Percentiles rank a stretch among this genome's conserved stretches.
Evolutionary conservation across 1,140 invertebrate genomes (phyloP).

Genomic region (Hylyphantes graminicola): DNA sequence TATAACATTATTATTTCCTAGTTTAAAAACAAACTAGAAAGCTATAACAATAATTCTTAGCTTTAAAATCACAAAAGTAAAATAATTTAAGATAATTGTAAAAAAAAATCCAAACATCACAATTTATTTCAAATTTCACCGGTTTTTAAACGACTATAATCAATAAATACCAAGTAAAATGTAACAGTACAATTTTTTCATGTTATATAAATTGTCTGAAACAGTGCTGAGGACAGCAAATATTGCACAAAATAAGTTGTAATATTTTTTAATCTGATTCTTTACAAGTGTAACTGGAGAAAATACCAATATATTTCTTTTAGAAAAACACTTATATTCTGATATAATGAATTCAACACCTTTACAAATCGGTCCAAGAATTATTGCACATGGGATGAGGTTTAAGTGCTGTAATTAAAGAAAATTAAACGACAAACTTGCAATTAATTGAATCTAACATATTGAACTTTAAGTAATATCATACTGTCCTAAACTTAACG

Average conservation of each 20-base stretch:
- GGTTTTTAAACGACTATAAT: constrained; percentile 8
- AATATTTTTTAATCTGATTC: constrained; percentile 10
- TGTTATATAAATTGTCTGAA: constrained; percentile 28
- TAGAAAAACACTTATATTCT: constrained; percentile 43
- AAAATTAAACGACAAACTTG: constrained; percentile 30
- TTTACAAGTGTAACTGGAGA: constrained; percentile 37
- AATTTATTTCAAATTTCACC: constrained; percentile 19
- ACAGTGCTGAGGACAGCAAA: neutral
- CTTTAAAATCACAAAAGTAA: constrained; percentile 18
- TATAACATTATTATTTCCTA: constrained; percentile 52
- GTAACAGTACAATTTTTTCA: constrained; percentile 28
- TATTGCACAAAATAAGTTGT: constrained; percentile 24
- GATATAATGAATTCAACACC: constrained; percentile 48
- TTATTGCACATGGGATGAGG: constrained; percentile 59
- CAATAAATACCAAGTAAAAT: constrained; percentile 25
- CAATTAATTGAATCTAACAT: constrained; percentile 34
- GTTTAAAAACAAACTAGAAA: constrained; percentile 17
- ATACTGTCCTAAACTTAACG: constrained; percentile 53
- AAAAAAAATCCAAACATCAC: constrained; percentile 21
- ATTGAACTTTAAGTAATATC: constrained; percentile 43
- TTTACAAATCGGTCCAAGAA: constrained; percentile 42
- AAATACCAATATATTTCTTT: constrained; percentile 38
- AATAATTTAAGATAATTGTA: constrained; percentile 15
- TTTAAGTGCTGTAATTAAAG: constrained; percentile 39
- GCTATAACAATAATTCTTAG: constrained; percentile 34